These are phyloP conservation scores for Hirudinaria manillensis DNA, from an alignment of 2,888 invertebrate species.

Conservation along the genomic window DNA sequence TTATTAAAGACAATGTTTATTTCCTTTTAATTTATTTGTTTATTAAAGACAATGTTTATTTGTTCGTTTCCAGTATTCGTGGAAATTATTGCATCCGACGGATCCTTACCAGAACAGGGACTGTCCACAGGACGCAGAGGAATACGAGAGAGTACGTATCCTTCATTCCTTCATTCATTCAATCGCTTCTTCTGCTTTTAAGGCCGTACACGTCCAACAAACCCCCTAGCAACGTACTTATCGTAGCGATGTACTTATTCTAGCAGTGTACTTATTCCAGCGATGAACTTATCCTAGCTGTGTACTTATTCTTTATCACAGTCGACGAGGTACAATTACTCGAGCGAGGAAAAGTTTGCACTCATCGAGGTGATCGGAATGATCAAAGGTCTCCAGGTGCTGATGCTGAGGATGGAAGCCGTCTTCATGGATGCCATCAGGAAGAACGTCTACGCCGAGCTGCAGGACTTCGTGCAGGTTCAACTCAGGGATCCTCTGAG, in stretches of 20 bases:
- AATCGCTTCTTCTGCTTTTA: neutral
- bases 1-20: neutral
- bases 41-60: neutral
- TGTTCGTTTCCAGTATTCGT: conserved; percentile 65
- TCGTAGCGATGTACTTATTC: neutral
- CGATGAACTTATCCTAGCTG: neutral
- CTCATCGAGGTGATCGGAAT: conserved; percentile 96
- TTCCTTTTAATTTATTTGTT: neutral
- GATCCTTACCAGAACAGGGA: conserved; percentile 90
- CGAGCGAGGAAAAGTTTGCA: conserved; percentile 92
- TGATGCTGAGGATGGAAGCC: conserved; percentile 94
- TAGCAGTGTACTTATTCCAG: neutral
- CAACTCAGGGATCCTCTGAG: conserved; percentile 80
- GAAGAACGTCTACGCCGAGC: conserved; percentile 85
- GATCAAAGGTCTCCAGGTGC: conserved; percentile 87
- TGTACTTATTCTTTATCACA: conserved; percentile 45
- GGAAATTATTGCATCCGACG: conserved; percentile 95
- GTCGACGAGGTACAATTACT: conserved; percentile 95
- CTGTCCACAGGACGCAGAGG: conserved; percentile 92
- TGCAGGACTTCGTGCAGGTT: conserved; percentile 92
- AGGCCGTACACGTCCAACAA: neutral
- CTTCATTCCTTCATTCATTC: neutral
- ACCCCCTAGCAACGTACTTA: neutral
- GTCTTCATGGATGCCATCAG: conserved; percentile 86
- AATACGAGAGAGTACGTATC: conserved; percentile 77